Percentiles rank a stretch among this genome's conserved stretches.
Evolutionary conservation across 2,888 invertebrate genomes (phyloP).

Genomic region (Patella depressa): DNA sequence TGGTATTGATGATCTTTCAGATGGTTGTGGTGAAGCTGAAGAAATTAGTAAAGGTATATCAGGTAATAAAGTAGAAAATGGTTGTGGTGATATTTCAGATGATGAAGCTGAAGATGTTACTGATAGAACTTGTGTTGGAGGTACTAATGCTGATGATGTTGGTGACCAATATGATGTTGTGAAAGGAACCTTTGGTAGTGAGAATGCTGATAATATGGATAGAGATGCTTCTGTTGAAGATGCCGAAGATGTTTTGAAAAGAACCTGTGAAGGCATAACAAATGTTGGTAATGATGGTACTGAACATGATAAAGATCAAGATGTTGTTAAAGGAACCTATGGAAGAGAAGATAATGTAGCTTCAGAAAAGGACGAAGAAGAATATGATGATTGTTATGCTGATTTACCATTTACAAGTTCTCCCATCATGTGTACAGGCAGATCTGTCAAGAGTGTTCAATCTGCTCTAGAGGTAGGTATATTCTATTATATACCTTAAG

Average conservation of each 20-base stretch:
- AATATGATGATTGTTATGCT: slow-evolving; percentile 15
- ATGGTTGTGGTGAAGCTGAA: slow-evolving; percentile 9
- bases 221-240: slow-evolving; percentile 12
- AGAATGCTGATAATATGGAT: slow-evolving; percentile 1
- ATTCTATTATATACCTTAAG: too few species aligned
- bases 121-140: too few species aligned
- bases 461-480: background rate
- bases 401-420: slow-evolving; percentile 14
- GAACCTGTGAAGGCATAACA: slow-evolving; percentile 15
- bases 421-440: slow-evolving; percentile 1
- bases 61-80: background rate
- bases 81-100: background rate
- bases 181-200: background rate
- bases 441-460: background rate
- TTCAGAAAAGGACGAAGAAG: background rate
- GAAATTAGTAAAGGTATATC: background rate
- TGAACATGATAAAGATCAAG: slow-evolving; percentile 15
- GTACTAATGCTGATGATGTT: too few species aligned
- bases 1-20: too few species aligned
- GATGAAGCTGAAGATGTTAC: background rate
- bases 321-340: slow-evolving; percentile 20
- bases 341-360: background rate
- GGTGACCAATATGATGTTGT: background rate
- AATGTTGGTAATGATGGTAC: slow-evolving; percentile 19
- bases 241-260: slow-evolving; percentile 2